Evolutionary conservation across 1,140 invertebrate genomes (phyloP), one percentile per base, ranked within the genome.

Genomic region (Zaprionus ghesquierei): DNA sequence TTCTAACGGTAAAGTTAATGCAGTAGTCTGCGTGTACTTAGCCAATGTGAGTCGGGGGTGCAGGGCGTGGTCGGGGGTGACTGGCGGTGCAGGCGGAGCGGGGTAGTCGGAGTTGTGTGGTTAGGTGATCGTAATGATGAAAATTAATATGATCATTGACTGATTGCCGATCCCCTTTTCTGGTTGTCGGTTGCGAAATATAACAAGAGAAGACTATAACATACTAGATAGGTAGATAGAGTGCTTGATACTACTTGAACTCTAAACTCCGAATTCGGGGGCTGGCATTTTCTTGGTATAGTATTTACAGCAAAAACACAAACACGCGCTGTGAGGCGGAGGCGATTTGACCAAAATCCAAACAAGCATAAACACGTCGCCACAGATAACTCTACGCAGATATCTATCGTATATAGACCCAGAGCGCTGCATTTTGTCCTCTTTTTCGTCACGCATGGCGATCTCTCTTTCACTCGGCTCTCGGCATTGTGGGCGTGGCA

Each of bases 321-420:
- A 86, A 86, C n/a, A n/a, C 61, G 74, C 65, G 69, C 77, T 78
- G 27, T 22, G 60, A 79, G 81, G 70, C 51, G 22, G 60, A 79
- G 81, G 70, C 51, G 22, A 77, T 20, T 20, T 20, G 41, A 77
- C 60, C 61, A 51, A 89, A 89, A 89, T 82, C 77, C 64, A 84
- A 87, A 87, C 84, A 89, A 87, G 84, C 84, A 89, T 87, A 87
- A 87, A 70, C 77, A 85, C 81, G 15, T 71, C 66, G 33, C 41
- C 61, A 13, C 31, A 51, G 41, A 46, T 22, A 23, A 46, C 61
- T 5, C 5, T 35, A 35, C 15, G 31, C 9, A 13, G 31, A 38
- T 41, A 46, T 46, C 18, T 46, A n/a, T n/a, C n/a, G 15, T 60
- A 62, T 15, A 51, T 9, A n/a, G 25, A 61, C 33, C 58, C 46